phyloP scores from a whole-genome alignment of 2,797 vertebrate genomes.

The Apogon talboti region DNA sequence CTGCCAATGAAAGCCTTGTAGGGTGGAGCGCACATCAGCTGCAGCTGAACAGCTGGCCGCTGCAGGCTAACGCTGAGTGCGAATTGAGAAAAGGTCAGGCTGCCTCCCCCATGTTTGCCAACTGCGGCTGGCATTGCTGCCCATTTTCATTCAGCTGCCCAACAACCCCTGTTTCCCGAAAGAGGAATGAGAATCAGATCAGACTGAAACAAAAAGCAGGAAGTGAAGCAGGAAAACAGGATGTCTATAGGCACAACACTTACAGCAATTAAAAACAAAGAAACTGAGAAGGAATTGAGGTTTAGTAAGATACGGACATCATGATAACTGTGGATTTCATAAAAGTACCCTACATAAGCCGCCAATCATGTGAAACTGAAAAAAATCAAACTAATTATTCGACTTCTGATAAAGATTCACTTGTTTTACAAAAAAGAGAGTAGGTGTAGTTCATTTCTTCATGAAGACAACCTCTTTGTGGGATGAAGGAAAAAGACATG shows the following conservation, averaged over 20 bases:
- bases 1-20: constrained; percentile 74
- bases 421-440: not conserved
- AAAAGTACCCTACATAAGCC: not conserved
- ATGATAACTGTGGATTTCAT: too few relatives aligned
- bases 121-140: constrained; percentile 54
- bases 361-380: constrained; percentile 20
- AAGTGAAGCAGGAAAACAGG: constrained; percentile 35
- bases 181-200: constrained; percentile 31
- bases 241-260: constrained; percentile 17
- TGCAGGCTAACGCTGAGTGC: constrained; percentile 51
- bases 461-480: not conserved
- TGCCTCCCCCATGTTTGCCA: constrained; percentile 58
- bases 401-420: not conserved
- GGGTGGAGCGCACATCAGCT: constrained; percentile 80
- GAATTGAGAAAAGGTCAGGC: constrained; percentile 61
- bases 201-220: constrained; percentile 39
- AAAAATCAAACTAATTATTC: constrained; percentile 10
- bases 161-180: constrained; percentile 30
- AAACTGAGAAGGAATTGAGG: not conserved
- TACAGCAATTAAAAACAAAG: not conserved
- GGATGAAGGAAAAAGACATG: not conserved
- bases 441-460: too few relatives aligned
- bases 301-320: too few relatives aligned
- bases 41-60: constrained; percentile 77
- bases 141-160: constrained; percentile 31